A percentile compares a stretch with the other conserved stretches of the same genome.
Evolutionary conservation across 92 coral and sea anemone genomes (phyloP).

Genomic region (Heteractis magnifica): DNA sequence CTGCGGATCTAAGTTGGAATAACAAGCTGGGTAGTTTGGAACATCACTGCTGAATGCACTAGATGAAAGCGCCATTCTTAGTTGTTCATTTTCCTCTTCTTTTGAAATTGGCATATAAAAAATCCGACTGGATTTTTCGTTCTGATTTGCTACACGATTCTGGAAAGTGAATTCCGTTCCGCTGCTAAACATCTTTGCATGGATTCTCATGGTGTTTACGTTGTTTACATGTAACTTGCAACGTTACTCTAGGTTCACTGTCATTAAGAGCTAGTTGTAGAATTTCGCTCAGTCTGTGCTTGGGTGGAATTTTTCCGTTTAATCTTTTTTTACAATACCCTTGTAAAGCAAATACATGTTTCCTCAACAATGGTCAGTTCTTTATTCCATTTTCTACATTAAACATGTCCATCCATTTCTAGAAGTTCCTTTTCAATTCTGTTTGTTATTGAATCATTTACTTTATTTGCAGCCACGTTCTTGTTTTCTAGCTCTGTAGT

Average conservation of each 20-base stretch:
- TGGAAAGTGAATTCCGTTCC: slow-evolving; percentile 17
- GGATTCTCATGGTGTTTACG: slow-evolving; percentile 28
- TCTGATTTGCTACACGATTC: background rate
- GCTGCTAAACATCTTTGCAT: slow-evolving; percentile 26
- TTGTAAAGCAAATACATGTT: slow-evolving; percentile 31
- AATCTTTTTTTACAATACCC: slow-evolving; percentile 23
- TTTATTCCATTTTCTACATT: slow-evolving; percentile 4
- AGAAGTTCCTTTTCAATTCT: slow-evolving; percentile 26
- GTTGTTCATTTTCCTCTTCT: slow-evolving; percentile 31
- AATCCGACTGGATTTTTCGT: background rate
- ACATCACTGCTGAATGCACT: background rate
- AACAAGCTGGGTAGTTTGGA: background rate
- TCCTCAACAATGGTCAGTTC: slow-evolving; percentile 18
- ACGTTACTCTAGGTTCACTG: background rate
- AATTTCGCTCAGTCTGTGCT: background rate
- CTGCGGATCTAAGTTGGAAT: too few relatives aligned
- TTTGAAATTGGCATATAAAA: slow-evolving; percentile 20
- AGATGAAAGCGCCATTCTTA: slow-evolving; percentile 18
- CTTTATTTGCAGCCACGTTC: slow-evolving; percentile 16
- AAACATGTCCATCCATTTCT: slow-evolving; percentile 16
- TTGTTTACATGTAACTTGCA: slow-evolving; percentile 1
- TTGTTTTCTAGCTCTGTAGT: slow-evolving; percentile 15
- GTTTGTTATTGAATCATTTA: slow-evolving; percentile 16
- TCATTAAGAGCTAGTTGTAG: background rate
- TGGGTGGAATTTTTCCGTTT: slow-evolving; percentile 13